Conservation (phyloP, 2,797 vertebrate genomes). For the Cyprinodon diabolis region DNA sequence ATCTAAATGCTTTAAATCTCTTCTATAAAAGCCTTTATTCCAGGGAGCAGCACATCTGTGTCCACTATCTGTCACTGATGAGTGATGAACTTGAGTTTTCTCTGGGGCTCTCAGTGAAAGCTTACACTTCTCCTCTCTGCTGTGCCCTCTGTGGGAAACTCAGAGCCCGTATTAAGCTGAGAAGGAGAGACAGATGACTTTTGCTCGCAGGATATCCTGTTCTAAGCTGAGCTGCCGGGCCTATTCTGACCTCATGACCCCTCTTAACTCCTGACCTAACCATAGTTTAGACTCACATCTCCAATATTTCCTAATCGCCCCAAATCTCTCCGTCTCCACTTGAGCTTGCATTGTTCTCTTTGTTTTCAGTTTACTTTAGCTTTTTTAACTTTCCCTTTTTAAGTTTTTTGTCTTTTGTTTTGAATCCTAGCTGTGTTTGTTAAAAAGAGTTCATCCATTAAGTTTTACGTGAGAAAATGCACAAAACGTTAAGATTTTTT, state of each 20-base stretch:
- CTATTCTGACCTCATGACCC: conserved; percentile 71
- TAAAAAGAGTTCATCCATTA: background rate
- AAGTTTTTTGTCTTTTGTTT: background rate
- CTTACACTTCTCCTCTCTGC: conserved; percentile 56
- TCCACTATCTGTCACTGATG: conserved; percentile 31
- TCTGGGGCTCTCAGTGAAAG: conserved; percentile 66
- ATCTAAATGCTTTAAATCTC: conserved; percentile 13
- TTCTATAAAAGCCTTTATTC: conserved; percentile 15
- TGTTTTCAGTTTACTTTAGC: conserved; percentile 41
- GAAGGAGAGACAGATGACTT: conserved; percentile 71
- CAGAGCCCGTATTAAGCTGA: conserved; percentile 27
- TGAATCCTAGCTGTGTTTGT: background rate
- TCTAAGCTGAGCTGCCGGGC: conserved; percentile 72
- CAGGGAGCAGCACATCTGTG: conserved; percentile 1
- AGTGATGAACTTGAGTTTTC: conserved; percentile 68
- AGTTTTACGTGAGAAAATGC: background rate
- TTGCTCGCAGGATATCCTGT: conserved; percentile 79
- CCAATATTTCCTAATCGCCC: conserved; percentile 50
- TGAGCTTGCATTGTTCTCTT: conserved; percentile 15
- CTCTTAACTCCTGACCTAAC: conserved; percentile 74
- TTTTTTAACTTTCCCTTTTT: conserved; percentile 30
- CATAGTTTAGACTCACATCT: conserved; percentile 57
- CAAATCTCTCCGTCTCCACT: conserved; percentile 35
- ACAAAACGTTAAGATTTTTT: background rate
- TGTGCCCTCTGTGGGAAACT: conserved; percentile 59